These are phyloP conservation scores for Alcedo atthis DNA, from an alignment of 2,797 vertebrate species.

Conservation along the genomic window DNA sequence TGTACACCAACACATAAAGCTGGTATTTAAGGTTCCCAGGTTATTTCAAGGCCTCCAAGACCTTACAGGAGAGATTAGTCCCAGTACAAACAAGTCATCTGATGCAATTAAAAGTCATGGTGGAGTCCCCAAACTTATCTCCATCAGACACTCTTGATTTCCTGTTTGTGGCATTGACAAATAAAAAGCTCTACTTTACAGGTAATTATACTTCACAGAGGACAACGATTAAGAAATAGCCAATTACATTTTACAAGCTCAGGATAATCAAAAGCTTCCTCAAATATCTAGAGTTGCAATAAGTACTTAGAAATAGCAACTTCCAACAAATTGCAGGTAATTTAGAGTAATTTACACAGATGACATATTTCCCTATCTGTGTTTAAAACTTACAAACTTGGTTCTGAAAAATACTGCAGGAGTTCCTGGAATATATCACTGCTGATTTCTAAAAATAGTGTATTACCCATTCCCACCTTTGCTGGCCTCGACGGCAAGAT, in stretches of 20 bases:
- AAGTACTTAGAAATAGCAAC: conserved; percentile 44
- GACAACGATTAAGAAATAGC: conserved; percentile 59
- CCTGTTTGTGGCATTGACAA: conserved; percentile 53
- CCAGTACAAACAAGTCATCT: background rate
- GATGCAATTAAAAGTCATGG: background rate
- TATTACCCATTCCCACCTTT: background rate
- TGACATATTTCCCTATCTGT: conserved; percentile 54
- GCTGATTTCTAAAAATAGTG: background rate
- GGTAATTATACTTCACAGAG: conserved; percentile 63
- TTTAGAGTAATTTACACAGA: conserved; percentile 43
- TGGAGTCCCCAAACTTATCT: conserved; percentile 45
- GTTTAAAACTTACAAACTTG: conserved; percentile 7
- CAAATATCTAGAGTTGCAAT: conserved; percentile 34
- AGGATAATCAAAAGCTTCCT: conserved; percentile 70
- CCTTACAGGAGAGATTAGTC: background rate
- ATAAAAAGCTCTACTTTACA: conserved; percentile 50
- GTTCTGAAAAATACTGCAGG: conserved; percentile 16
- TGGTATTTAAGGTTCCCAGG: background rate
- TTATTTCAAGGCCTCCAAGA: conserved; percentile 6
- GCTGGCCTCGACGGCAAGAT: rapidly evolving
- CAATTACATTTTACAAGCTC: conserved; percentile 54
- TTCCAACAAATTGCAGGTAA: conserved; percentile 66
- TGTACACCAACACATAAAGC: background rate
- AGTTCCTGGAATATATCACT: background rate
- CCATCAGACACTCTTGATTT: conserved; percentile 58